These are phyloP conservation scores for Thymelicus lineola DNA, from an alignment of 2,888 invertebrate species.

Conservation along the genomic window DNA sequence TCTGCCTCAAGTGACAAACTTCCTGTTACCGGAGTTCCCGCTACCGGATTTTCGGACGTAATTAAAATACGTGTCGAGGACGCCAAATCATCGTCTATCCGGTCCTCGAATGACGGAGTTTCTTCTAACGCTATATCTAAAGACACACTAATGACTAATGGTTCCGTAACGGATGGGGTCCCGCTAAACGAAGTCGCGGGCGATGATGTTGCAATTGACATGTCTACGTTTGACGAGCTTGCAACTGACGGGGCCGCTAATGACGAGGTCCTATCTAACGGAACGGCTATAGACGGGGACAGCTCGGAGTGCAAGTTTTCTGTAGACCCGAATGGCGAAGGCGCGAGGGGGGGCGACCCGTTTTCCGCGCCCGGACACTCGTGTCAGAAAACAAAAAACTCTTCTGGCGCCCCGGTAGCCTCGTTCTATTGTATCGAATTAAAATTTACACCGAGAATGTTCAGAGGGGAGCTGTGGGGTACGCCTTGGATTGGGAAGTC, in stretches of 20 bases:
- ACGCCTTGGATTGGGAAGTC: slow-evolving; percentile 88
- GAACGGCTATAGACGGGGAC: background rate
- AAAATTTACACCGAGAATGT: slow-evolving; percentile 90
- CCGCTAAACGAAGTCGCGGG: background rate
- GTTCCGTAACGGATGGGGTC: background rate
- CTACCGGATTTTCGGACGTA: too few relatives aligned
- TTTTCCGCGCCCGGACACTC: slow-evolving; percentile 64
- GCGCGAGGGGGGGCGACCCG: slow-evolving; percentile 44
- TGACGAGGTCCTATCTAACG: slow-evolving; percentile 8
- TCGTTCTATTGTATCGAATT: slow-evolving; percentile 89
- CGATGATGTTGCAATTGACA: slow-evolving; percentile 3
- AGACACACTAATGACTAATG: background rate
- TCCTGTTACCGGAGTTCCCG: too few relatives aligned
- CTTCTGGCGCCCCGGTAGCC: slow-evolving; percentile 66
- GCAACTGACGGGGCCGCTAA: background rate
- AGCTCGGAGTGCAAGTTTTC: background rate
- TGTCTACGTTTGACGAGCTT: slow-evolving; percentile 4
- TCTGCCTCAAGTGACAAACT: too few relatives aligned
- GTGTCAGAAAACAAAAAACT: slow-evolving; percentile 72
- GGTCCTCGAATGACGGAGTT: too few relatives aligned
- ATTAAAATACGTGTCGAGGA: too few relatives aligned
- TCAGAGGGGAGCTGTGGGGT: slow-evolving; percentile 87
- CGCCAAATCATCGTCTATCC: too few relatives aligned
- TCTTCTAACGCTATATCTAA: background rate
- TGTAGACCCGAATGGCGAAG: slow-evolving; percentile 45